Base-by-base conservation (phyloP, 2,888 invertebrate genomes). In the Nomada lathburiana region DNA sequence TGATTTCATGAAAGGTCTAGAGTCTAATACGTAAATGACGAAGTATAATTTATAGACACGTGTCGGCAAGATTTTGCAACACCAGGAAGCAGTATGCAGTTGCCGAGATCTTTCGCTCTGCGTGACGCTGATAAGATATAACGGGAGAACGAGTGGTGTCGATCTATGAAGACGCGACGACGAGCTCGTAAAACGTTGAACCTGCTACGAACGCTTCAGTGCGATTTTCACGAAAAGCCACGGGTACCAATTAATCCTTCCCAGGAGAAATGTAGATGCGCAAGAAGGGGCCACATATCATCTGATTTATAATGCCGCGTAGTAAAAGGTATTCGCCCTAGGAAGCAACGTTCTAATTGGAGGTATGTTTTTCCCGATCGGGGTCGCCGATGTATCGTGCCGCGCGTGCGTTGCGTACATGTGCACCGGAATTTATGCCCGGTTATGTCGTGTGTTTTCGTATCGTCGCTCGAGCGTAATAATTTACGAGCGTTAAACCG, bases 311-410 rank as follows among this genome's bases (percentile, higher is more conserved):
- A 83, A 74, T 80, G 72, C 71, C 64, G 60, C 77, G 74, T 62
- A 62, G 80, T 76, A 78, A 81, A 81, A 84, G 78, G 78, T 59
- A 81, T 73, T 78, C 76, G 75, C 81, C 78, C 73, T 84, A 85
- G 85, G 85, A 85, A 78, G 73, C 83, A 36, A 50, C 62, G 77
- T 85, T 85, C 81, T 84, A 84, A 85, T 85, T 84, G 84, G 77
- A 81, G 70, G 81, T 72, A 72, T 81, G 62, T 81, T 85, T 85
- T 85, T 83, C 62, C 76, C 73, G 81, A 85, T 85, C 81, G 83
- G 69, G 83, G 79, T 82, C 84, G 76, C 70, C 79, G 60, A 64
- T 76, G 81, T 69, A 78, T 69, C 76, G 23, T 64, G 42, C 63
- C 44, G 76, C 70, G 72, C 71, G 62, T 52, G 53, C 44, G 20